A percentile compares a stretch with the other conserved stretches of the same genome.
Conservation (phyloP, 92 coral and sea anemone genomes). For the Porites rus region DNA sequence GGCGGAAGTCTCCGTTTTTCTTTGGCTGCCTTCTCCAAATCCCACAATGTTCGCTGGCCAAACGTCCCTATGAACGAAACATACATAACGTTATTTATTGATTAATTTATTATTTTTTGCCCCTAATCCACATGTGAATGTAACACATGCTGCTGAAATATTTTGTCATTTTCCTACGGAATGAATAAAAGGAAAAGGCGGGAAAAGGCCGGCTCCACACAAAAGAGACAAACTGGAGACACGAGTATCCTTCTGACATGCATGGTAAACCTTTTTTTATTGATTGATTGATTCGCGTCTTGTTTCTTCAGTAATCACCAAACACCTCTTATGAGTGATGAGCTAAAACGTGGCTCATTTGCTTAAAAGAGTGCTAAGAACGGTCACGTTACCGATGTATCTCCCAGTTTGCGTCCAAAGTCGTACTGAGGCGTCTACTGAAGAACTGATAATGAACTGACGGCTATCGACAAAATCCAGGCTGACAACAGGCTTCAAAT, state of each 20-base stretch:
- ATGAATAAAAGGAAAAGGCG: too few species aligned
- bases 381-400: slow-evolving; percentile 70
- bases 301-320: background rate
- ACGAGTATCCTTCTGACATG: too few species aligned
- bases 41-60: slow-evolving; percentile 90
- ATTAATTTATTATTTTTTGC: too few species aligned
- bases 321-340: background rate
- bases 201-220: too few species aligned
- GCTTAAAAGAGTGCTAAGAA: background rate
- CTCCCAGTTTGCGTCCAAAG: slow-evolving; percentile 87
- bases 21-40: slow-evolving; percentile 71
- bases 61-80: slow-evolving; percentile 77
- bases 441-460: slow-evolving; percentile 81
- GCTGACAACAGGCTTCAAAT: slow-evolving; percentile 75
- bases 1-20: slow-evolving; percentile 76
- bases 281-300: too few species aligned
- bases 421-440: slow-evolving; percentile 90
- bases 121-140: too few species aligned
- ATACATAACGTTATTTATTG: background rate
- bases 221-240: too few species aligned
- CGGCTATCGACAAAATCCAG: slow-evolving; percentile 80
- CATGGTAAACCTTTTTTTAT: too few species aligned
- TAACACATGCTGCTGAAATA: too few species aligned
- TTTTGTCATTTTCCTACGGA: too few species aligned
- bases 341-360: too few species aligned